phyloP scores from a whole-genome alignment of 2,113 vertebrate genomes.

The Centropus bengalensis region DNA sequence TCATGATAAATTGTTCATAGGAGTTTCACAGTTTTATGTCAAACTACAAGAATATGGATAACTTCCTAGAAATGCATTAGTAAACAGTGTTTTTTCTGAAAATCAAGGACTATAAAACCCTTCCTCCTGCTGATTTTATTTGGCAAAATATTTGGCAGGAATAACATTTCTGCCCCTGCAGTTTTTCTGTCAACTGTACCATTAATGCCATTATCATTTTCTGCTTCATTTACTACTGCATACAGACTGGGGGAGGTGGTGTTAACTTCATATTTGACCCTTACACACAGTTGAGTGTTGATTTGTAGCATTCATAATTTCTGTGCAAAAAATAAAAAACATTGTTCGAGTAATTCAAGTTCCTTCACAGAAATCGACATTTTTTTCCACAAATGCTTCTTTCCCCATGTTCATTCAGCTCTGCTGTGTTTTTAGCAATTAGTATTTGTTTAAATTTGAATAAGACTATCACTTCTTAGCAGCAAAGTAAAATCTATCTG shows the following conservation, averaged over 20 bases:
- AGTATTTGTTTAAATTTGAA: neutral
- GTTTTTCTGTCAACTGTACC: neutral
- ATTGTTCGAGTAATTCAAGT: neutral
- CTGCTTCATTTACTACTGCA: neutral
- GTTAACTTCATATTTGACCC: neutral
- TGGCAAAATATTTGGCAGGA: neutral
- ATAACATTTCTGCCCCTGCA: neutral
- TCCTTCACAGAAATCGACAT: neutral
- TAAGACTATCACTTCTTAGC: neutral
- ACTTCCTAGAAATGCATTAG: neutral
- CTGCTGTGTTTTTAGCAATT: neutral
- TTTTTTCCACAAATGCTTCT: neutral
- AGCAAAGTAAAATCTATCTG: neutral
- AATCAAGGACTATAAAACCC: neutral
- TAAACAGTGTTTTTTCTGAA: neutral
- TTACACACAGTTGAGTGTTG: neutral
- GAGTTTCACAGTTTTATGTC: neutral
- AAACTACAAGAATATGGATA: neutral
- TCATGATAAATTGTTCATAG: neutral
- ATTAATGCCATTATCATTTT: neutral
- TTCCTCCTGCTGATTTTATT: neutral
- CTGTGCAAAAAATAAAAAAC: neutral
- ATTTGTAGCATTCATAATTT: neutral
- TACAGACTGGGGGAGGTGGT: neutral
- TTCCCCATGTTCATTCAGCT: neutral